Base-by-base conservation (phyloP, 1,140 invertebrate genomes). In the Wiebesia pumilae region DNA sequence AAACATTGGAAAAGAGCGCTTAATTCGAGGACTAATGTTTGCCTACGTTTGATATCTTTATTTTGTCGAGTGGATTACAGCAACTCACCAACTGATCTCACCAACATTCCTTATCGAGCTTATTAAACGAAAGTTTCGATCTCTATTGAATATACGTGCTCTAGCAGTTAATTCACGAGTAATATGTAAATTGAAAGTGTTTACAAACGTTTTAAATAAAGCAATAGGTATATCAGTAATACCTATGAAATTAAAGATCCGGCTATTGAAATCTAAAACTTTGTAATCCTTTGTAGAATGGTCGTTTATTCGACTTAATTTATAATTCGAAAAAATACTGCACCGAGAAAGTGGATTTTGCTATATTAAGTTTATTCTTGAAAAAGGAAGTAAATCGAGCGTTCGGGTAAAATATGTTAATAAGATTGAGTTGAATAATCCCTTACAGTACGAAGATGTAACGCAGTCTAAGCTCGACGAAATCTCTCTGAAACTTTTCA, bases 11-110 rank as follows among this genome's bases (percentile, higher is more conserved):
- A 73, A 54, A 65, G 79, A 38, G 12, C 54, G 79, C 35, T 81
- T 65, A 65, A 81, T 71, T 78, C 51, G 43, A 79, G 3, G 38
- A 4, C 30, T 71, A 82, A 71, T 65, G 12, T 51, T 47, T 71
- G 6, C 21, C 51, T 33, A 35, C 24, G 33, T 12, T 51, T 82
- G 65, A 71, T 71, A 43, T 69, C 81, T 82, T 82, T 71, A 71
- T 83, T 51, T 21, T 14, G 2, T 33, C 51, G 1, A 79, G 38
- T 35, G 33, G 16, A 19, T 33, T 71, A 38, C 67, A 24, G 58
- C 10, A 27, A 27, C 24, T 62, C 58, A 27, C 27, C 21, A 2
- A 62, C 58, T 62, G 58, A 16, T 6, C 7, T 62, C 27, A 27
- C 2, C 27, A 27, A 27, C 58, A 62, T 27, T 24, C 58, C 3